Conservation (phyloP, 2,113 vertebrate genomes). For the Urocitellus parryii region DNA sequence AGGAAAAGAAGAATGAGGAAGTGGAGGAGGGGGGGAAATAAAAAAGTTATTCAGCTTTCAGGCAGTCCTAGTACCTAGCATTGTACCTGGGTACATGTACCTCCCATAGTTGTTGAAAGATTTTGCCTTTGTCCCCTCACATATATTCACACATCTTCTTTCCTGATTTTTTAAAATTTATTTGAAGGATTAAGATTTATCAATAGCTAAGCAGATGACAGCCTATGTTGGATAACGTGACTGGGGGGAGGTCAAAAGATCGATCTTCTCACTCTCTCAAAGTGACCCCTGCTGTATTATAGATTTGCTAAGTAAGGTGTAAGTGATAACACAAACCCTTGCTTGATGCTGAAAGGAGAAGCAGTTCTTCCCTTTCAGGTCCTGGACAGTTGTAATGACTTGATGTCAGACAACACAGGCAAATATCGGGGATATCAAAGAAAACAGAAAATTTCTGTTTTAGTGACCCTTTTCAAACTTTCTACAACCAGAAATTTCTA, state of each 20-base stretch:
- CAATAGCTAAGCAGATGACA: not conserved
- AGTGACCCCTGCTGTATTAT: not conserved
- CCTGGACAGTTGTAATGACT: not conserved
- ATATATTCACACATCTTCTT: not conserved
- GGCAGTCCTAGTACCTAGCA: not conserved
- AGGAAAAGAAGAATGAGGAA: no score
- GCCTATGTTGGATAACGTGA: not conserved
- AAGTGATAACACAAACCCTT: not conserved
- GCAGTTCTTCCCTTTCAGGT: not conserved
- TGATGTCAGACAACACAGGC: not conserved
- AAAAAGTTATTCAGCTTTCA: not conserved
- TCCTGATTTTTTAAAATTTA: not conserved
- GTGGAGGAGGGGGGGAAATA: no score
- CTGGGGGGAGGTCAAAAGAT: not conserved
- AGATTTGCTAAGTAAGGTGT: conserved; percentile 37
- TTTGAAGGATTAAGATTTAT: not conserved
- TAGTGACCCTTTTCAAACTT: not conserved
- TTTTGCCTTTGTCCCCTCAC: not conserved
- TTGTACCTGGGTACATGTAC: not conserved
- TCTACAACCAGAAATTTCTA: not conserved
- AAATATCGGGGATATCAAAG: not conserved
- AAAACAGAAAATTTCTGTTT: not conserved
- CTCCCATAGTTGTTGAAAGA: not conserved
- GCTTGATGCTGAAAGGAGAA: not conserved
- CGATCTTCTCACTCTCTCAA: not conserved